phyloP scores from a whole-genome alignment of 2,888 invertebrate genomes.

The Parnassius mnemosyne region DNA sequence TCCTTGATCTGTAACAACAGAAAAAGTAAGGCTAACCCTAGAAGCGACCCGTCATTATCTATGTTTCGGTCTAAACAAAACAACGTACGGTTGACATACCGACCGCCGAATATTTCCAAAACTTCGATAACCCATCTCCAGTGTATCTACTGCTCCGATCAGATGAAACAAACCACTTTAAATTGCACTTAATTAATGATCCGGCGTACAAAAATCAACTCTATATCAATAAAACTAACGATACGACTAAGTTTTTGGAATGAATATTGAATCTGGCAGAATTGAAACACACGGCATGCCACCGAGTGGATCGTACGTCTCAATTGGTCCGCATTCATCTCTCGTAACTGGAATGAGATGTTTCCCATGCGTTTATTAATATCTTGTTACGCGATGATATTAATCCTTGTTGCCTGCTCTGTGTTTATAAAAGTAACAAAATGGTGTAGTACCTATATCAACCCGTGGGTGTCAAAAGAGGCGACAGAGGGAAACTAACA shows the following conservation, averaged over 20 bases:
- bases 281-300: slow-evolving; percentile 53
- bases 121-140: slow-evolving; percentile 62
- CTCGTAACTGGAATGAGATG: slow-evolving; percentile 42
- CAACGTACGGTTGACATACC: slow-evolving; percentile 49
- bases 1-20: too few relatives aligned
- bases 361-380: slow-evolving; percentile 29
- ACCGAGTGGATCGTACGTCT: slow-evolving; percentile 58
- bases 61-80: slow-evolving; percentile 40
- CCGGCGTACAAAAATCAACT: neutral
- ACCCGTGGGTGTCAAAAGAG: too few relatives aligned
- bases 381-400: neutral
- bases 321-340: slow-evolving; percentile 65
- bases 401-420: slow-evolving; percentile 1
- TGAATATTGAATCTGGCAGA: slow-evolving; percentile 3
- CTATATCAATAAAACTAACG: neutral
- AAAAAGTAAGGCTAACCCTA: neutral
- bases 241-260: neutral
- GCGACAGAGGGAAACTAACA: too few relatives aligned
- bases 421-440: too few relatives aligned
- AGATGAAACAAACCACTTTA: slow-evolving; percentile 21
- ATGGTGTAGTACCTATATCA: too few relatives aligned
- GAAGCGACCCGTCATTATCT: slow-evolving; percentile 33
- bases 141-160: slow-evolving; percentile 62
- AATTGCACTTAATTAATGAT: neutral
- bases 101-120: slow-evolving; percentile 57